A percentile compares a stretch with the other conserved stretches of the same genome.
Evolutionary conservation across 2,113 vertebrate genomes (phyloP).

Genomic region (Spheniscus mendiculus): DNA sequence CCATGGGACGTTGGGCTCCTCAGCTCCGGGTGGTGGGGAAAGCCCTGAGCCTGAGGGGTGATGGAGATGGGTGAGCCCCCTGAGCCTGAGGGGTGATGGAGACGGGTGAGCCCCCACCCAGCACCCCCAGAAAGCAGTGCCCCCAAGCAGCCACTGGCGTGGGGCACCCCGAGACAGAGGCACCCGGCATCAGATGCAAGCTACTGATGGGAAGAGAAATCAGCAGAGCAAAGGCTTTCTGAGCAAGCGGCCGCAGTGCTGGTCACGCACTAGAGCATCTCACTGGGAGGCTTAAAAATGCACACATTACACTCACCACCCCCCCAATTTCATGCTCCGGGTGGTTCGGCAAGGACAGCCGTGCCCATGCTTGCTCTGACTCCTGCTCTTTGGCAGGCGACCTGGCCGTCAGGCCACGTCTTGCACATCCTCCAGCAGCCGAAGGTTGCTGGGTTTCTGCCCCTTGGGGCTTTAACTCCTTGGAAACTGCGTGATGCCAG

Average conservation of each 20-base stretch:
- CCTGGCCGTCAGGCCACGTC: neutral
- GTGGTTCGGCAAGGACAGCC: neutral
- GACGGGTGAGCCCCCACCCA: neutral
- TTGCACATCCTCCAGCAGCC: neutral
- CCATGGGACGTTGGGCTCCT: neutral
- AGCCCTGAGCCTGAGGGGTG: neutral
- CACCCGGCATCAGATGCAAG: neutral
- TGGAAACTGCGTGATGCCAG: neutral
- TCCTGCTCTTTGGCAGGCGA: neutral
- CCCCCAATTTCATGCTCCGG: neutral
- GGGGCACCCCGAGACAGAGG: neutral
- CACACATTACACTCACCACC: neutral
- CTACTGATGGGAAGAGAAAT: neutral
- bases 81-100: neutral
- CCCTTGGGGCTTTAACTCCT: neutral
- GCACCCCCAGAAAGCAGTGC: neutral
- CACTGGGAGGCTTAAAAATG: neutral
- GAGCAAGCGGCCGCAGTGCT: neutral
- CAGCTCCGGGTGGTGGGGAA: neutral
- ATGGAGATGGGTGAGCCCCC: neutral
- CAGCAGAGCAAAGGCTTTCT: neutral
- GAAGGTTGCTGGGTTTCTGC: neutral
- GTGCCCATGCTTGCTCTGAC: neutral
- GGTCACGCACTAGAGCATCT: neutral
- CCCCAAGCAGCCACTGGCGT: accelerated